Base-by-base conservation (phyloP, 2,797 vertebrate species). In the Prunella strophiata region DNA sequence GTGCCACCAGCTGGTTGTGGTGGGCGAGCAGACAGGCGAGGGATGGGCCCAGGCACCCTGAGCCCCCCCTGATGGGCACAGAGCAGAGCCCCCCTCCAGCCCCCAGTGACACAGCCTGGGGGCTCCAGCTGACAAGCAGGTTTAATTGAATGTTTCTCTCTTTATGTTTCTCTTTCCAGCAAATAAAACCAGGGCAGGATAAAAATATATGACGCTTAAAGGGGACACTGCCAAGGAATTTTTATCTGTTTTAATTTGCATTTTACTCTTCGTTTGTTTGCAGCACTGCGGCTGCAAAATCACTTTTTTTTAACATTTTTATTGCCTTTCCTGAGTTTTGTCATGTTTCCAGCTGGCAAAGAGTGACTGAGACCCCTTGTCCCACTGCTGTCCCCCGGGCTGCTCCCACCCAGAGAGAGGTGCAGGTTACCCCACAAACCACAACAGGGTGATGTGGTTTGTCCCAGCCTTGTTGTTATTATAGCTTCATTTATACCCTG, bases 191-290 rank as follows among this genome's bases (percentile, higher is more conserved):
- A 0, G 47, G 93, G 89, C 18, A 16, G 92, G 75, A 96, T 96
- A 94, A 96, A 96, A 96, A 94, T 96, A 93, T 89, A 93, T 95
- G 94, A 47, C 3, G 94, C 96, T 95, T 91, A 94, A 96, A 96
- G 89, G 58, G 92, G 94, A 87, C 74, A 19, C 88, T 90, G 92
- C 90, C 91, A 94, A 83, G 88, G 81, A 88, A 58, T 94, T 91
- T 94, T 93, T 93, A 91, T 91, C 5, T 7, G 45, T 13, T 91
- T 94, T 81, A 91, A 93, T 96, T 87, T 89, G 91, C 20, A 4
- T 82, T 95, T 92, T 89, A 62, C 36, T 90, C 89, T 43, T 42
- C 16, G 0, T 82, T 87, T 86, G 66, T 88, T 89, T 76, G 93
- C 32, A 4, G 74, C 52, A 1, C 58, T 43, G 2, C 17, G 9